Base-by-base conservation (phyloP, 2,113 vertebrate species). In the Neolamprologus fasciatus region DNA sequence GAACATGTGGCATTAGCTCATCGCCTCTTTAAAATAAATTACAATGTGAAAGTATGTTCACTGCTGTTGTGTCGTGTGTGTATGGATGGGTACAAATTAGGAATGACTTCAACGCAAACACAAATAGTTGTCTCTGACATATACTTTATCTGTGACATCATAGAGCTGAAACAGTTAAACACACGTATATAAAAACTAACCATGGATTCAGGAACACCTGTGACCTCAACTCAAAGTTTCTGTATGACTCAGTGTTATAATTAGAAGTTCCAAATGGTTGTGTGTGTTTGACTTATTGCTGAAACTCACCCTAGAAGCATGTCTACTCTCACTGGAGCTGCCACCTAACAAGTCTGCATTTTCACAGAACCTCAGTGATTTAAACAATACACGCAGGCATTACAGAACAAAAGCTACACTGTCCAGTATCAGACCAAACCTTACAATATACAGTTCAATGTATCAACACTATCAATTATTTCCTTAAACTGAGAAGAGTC, bases 201-300 rank as follows among this genome's bases (percentile, higher is more conserved):
- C 28, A 26, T 6, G 23, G 53, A 83, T 71, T 57, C 14, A 28
- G 63, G 10, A 42, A 83, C 81, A 31, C 33, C 14, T 54, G 7
- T 93, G 89, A 91, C 83, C 83, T 95, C 91, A 94, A 51, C 76
- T 35, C 50, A 53, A 14, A 47, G 89, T 89, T 90, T 94, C 89
- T 89, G 80, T 80, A 23, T 94, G 91, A 95, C 85, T 95, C 92
- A 92, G 61, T 19, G 11, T 42, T 58, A 79, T 93, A 93, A 94
- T 92, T 83, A 95, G 47, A 84, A 90, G 91, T 83, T 71, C 28
- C 66, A 63, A 19, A 53, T 83, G 28, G 79, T n/a, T 57, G 55
- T 58, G 31, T 37, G 55, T 26, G 50, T 42, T 42, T 88, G 92
- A 92, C 93, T 94, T 92, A 92, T 88, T 80, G 84, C 80, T 84